Percentiles rank a stretch among this genome's conserved stretches.
phyloP scores from a whole-genome alignment of 2,113 vertebrate genomes.

The Calyptommatus sinebrachiatus region DNA sequence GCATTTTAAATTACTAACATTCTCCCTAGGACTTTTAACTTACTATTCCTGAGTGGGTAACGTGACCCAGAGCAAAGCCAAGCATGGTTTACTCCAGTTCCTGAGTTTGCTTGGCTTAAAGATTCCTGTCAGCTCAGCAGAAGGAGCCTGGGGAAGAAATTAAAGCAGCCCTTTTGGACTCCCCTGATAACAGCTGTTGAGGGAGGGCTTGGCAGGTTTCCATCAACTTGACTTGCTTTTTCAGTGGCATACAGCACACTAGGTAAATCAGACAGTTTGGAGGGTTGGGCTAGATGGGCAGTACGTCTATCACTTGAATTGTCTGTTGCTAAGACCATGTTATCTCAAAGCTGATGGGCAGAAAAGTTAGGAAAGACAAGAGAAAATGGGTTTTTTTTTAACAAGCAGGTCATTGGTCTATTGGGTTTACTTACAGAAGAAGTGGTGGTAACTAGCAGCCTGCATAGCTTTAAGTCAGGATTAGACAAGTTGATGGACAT shows the following conservation, averaged over 20 bases:
- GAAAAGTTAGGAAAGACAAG: too few species aligned
- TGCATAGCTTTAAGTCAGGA: too few species aligned
- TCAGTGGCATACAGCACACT: neutral
- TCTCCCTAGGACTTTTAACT: neutral
- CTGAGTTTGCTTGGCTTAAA: neutral
- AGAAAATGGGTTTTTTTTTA: too few species aligned
- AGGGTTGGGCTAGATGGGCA: too few species aligned
- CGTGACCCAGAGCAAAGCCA: neutral
- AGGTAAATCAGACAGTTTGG: neutral
- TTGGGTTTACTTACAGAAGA: too few species aligned
- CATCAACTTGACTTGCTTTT: neutral
- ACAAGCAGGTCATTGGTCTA: too few species aligned
- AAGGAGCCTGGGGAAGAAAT: constrained; percentile 10
- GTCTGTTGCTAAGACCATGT: neutral
- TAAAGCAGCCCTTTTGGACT: constrained; percentile 9
- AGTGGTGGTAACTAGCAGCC: too few species aligned
- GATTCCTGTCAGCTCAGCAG: neutral
- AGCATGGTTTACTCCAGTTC: neutral
- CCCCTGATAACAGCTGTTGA: constrained; percentile 1
- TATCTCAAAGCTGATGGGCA: too few species aligned
- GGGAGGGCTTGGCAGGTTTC: neutral
- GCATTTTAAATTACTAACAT: neutral
- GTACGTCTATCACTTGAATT: neutral
- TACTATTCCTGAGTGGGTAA: neutral
- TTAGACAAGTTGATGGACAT: too few species aligned